Evolutionary conservation across 2,797 vertebrate species (phyloP), one percentile per base, ranked within the genome.

Genomic region (Lagodon rhomboides): DNA sequence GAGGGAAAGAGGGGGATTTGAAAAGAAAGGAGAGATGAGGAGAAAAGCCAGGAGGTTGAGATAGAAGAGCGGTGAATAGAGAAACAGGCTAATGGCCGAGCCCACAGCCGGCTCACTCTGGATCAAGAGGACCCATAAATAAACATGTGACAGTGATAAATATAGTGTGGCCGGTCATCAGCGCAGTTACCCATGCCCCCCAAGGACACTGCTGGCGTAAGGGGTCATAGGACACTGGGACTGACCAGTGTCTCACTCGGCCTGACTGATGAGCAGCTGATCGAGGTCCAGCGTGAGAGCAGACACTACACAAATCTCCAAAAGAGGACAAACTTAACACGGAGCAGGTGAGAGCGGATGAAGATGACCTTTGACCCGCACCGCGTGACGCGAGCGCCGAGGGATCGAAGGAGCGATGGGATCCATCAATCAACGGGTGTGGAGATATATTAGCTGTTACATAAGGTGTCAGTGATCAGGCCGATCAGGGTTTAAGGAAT

Each of bases 91-190:
- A 82, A 86, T 85, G 74, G 82, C 38, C 10, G n/a, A 85, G 76
- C 23, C 67, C 23, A 64, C 84, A 83, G 77, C 73, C 54, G 77
- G 77, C 44, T 86, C 56, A 17, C 77, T 78, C 34, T 30, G 49
- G 77, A 81, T 86, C 76, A 77, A 41, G 15, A 13, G 30, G 54
- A 63, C 27, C 78, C 75, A 89, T 91, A 91, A 92, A 94, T 92
- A 93, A 86, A 89, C 13, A 61, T 62, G 80, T 77, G 87, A 87
- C 85, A 84, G 73, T 61, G 50, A 92, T 94, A 92, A 91, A 95
- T 94, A 93, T 87, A 89, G 90, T 23, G 54, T 88, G 89, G 84
- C 88, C 90, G 84, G 84, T 88, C 87, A 91, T 92, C 89, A 89
- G 89, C 63, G 58, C 77, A 82, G 83, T 89, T 84, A 68, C 64